Conservation (phyloP, 2,797 vertebrate species). For the Cossypha niveicapilla region DNA sequence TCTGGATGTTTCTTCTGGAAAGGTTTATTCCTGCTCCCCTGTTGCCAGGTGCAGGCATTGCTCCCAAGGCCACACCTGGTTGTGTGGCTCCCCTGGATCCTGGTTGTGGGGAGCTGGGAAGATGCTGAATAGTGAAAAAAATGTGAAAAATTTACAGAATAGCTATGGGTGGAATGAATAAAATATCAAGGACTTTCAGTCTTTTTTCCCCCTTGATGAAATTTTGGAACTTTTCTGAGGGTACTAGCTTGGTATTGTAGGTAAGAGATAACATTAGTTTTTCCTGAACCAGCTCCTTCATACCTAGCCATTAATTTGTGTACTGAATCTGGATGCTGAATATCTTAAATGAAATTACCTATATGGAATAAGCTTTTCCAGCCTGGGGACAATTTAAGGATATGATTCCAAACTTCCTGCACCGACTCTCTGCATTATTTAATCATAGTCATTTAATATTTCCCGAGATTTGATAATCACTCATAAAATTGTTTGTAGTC, state of each 20-base stretch:
- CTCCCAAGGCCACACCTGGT: neutral
- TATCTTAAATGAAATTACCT: neutral
- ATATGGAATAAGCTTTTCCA: neutral
- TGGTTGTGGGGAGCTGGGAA: neutral
- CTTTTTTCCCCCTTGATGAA: neutral
- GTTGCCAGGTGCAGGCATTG: accelerated
- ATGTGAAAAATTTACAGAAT: neutral
- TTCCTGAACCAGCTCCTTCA: neutral
- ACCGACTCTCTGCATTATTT: neutral
- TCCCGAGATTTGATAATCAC: neutral
- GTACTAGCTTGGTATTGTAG: neutral
- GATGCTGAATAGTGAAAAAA: neutral
- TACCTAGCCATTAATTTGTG: neutral
- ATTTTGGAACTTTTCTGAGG: neutral
- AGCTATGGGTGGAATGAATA: neutral
- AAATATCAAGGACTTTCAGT: neutral
- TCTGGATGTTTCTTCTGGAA: neutral
- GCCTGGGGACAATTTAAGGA: neutral
- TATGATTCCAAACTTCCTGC: conserved; percentile 3
- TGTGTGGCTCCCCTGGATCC: neutral
- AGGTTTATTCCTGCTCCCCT: neutral
- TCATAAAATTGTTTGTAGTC: neutral
- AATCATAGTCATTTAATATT: conserved; percentile 15
- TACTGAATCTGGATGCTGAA: neutral
- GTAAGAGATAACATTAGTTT: neutral